Conservation (phyloP, 2,888 invertebrate species). For the Platycheirus rosarum region DNA sequence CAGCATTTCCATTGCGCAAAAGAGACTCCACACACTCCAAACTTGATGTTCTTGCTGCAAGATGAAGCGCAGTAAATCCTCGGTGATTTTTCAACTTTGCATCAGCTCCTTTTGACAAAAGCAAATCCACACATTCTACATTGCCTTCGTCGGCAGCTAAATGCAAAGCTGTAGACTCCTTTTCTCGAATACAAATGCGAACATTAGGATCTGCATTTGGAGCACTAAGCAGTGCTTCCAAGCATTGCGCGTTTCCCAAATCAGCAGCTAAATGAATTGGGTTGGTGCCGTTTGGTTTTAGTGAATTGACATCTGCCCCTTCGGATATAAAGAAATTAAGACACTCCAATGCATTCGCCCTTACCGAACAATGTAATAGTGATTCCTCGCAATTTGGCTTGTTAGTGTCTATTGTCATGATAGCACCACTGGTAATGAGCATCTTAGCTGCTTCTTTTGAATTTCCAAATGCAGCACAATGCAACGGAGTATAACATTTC, state of each 20-base stretch:
- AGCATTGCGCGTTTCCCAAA: slow-evolving; percentile 89
- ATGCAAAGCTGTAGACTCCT: slow-evolving; percentile 91
- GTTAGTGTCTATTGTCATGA: slow-evolving; percentile 87
- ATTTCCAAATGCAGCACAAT: slow-evolving; percentile 95
- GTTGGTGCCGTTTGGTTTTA: slow-evolving; percentile 90
- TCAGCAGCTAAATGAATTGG: slow-evolving; percentile 92
- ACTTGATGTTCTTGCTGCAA: slow-evolving; percentile 91
- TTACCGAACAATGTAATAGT: slow-evolving; percentile 92
- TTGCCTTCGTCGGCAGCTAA: slow-evolving; percentile 94
- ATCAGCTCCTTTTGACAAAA: slow-evolving; percentile 89
- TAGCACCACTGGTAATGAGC: slow-evolving; percentile 88
- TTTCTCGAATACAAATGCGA: slow-evolving; percentile 87
- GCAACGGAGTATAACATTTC: slow-evolving; percentile 91
- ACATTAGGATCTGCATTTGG: slow-evolving; percentile 89
- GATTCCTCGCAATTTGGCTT: slow-evolving; percentile 89
- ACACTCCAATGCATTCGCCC: slow-evolving; percentile 92
- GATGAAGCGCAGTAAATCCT: slow-evolving; percentile 92
- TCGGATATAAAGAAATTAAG: slow-evolving; percentile 89
- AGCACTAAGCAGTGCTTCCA: slow-evolving; percentile 89
- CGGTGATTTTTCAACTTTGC: slow-evolving; percentile 89
- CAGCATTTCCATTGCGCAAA: slow-evolving; percentile 88
- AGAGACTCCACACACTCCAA: slow-evolving; percentile 91
- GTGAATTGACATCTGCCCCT: slow-evolving; percentile 89
- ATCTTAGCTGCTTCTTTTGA: slow-evolving; percentile 91
- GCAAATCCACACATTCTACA: slow-evolving; percentile 89